Conservation (phyloP, 2,797 vertebrate genomes). For the Danio choprae region DNA sequence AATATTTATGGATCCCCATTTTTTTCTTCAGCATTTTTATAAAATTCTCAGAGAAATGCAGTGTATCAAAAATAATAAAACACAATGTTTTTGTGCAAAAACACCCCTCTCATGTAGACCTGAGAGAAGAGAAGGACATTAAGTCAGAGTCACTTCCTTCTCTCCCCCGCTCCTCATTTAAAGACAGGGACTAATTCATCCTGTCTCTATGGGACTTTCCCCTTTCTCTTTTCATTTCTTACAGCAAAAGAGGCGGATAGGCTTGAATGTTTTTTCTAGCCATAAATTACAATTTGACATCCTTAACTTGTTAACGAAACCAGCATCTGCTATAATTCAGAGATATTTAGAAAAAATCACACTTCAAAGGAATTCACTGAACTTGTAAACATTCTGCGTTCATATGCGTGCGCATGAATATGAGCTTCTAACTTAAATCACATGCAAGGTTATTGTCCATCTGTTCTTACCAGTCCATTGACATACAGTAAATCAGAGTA, state of each 20-base stretch:
- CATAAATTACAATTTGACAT: conserved; percentile 62
- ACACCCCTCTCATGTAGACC: conserved; percentile 56
- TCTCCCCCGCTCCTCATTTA: conserved; percentile 61
- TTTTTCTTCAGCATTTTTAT: not conserved
- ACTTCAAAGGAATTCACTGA: conserved; percentile 35
- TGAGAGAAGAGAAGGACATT: conserved; percentile 54
- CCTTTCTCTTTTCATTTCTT: conserved; percentile 62
- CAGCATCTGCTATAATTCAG: conserved; percentile 32
- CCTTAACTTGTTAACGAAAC: conserved; percentile 31
- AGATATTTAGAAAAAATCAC: conserved; percentile 41
- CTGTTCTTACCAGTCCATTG: conserved; percentile 8
- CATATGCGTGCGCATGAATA: not conserved
- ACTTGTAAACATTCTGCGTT: conserved; percentile 19
- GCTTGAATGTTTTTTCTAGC: conserved; percentile 53
- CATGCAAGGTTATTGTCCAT: conserved; percentile 25
- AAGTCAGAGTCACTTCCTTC: conserved; percentile 66
- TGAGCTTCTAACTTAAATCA: conserved; percentile 9
- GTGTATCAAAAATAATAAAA: not conserved
- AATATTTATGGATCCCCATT: not conserved
- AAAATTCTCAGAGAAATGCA: conserved; percentile 29
- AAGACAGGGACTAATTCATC: conserved; percentile 66
- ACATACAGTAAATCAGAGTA: conserved; percentile 17
- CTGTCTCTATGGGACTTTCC: conserved; percentile 60
- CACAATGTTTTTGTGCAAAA: conserved; percentile 8
- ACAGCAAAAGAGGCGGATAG: conserved; percentile 44